A percentile compares a stretch with the other conserved stretches of the same genome.
These are phyloP conservation scores for Prunella fulvescens DNA, from an alignment of 2,113 vertebrate species.

Conservation along the genomic window DNA sequence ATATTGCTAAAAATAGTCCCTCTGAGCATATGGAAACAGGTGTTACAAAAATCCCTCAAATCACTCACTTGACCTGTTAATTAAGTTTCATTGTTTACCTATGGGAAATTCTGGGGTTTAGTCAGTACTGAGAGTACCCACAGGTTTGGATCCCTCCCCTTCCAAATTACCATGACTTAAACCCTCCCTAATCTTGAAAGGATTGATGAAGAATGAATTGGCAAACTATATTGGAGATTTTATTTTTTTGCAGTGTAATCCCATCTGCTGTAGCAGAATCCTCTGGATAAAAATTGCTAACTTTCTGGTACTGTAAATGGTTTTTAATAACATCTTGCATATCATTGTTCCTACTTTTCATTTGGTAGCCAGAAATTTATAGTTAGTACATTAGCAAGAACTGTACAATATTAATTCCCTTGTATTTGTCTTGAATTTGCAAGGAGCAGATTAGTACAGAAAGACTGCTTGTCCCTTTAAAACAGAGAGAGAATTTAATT, in stretches of 20 bases:
- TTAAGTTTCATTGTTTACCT: conserved; percentile 68
- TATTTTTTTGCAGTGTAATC: conserved; percentile 43
- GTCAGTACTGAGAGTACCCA: background rate
- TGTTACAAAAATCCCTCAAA: conserved; percentile 49
- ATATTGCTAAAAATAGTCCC: background rate
- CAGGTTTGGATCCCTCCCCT: background rate
- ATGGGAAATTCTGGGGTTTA: conserved; percentile 29
- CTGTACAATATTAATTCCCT: background rate
- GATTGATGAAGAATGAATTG: background rate
- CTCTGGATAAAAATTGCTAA: conserved; percentile 43
- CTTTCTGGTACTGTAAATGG: conserved; percentile 11
- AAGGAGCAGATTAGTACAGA: conserved; percentile 12
- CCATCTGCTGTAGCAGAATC: conserved; percentile 35
- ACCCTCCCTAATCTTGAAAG: conserved; percentile 22
- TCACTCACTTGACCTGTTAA: conserved; percentile 45
- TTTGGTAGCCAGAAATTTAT: conserved; percentile 23
- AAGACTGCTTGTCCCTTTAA: conserved; percentile 37
- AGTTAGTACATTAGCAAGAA: conserved; percentile 8
- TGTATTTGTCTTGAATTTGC: conserved; percentile 29
- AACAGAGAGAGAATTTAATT: conserved; percentile 31
- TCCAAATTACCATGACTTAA: conserved; percentile 27
- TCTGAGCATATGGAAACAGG: conserved; percentile 34
- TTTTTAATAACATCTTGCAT: conserved; percentile 23
- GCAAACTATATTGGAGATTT: background rate
- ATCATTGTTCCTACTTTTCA: conserved; percentile 33